Base-by-base conservation (phyloP, 92 coral and sea anemone genomes). In the Isaurus tuberculatus region DNA sequence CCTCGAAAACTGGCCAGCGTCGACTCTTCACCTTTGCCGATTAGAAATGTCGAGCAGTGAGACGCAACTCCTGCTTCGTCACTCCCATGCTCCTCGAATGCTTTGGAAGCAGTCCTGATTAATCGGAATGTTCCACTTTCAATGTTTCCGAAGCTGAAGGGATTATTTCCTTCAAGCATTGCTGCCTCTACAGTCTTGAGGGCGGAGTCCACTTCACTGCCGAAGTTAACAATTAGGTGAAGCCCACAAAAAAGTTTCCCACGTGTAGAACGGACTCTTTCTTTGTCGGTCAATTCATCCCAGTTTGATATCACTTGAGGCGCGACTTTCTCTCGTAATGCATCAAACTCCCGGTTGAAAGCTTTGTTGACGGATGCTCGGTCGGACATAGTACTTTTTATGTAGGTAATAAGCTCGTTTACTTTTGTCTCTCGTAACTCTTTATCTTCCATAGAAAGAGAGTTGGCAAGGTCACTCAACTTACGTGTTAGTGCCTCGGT, bases 81-180 rank as follows among this genome's bases (percentile, higher is more conserved):
- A 60, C 66, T 60, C 66, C 66, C 66, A 60, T 60, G 66, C 66
- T 60, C 66, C 66, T 60, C 28, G 66, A 60, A 60, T 60, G 66
- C 66, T 60, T 60, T 60, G 66, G 66, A 60, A 60, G 66, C 66
- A 60, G 66, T 60, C 66, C 66, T 60, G 66, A 60, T 60, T 60
- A 60, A 60, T 60, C 66, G 28, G 66, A 60, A 60, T 60, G 66
- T 60, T 60, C 66, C 66, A 60, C 66, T 60, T 60, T 60, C 66
- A 60, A 27, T 60, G 66, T 60, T 60, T 60, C 27, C 66, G 66
- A 60, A n/a, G n/a, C n/a, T n/a, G n/a, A n/a, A n/a, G n/a, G n/a
- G n/a, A n/a, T n/a, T n/a, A n/a, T n/a, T n/a, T n/a, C n/a, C n/a
- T n/a, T n/a, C n/a, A n/a, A n/a, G n/a, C n/a, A n/a, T n/a, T n/a